Evolutionary conservation across 2,888 invertebrate genomes (phyloP).

Genomic region (Chydorus sphaericus): DNA sequence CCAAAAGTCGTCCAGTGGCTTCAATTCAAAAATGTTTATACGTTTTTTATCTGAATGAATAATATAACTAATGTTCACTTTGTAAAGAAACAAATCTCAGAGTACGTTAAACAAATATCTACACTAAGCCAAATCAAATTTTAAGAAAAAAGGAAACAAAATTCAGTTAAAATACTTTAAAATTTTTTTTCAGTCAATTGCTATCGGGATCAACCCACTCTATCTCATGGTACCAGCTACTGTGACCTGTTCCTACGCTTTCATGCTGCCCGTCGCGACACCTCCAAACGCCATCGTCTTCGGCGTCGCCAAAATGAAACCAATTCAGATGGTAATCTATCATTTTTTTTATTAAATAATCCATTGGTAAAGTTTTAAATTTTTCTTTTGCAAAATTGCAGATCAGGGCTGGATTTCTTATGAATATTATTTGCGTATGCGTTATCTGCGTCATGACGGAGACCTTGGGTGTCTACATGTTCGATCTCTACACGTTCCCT

Average conservation of each 20-base stretch:
- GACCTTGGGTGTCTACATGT: slow-evolving; percentile 56
- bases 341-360: background rate
- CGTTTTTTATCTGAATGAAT: no score
- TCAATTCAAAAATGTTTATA: no score
- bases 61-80: no score
- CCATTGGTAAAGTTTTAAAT: background rate
- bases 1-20: no score
- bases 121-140: no score
- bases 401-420: slow-evolving; percentile 60
- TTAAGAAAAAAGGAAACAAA: no score
- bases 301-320: slow-evolving; percentile 62
- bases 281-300: slow-evolving; percentile 90
- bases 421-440: slow-evolving; percentile 54
- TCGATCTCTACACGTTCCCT: slow-evolving; percentile 44
- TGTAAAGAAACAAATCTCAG: no score
- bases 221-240: slow-evolving; percentile 81
- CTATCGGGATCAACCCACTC: slow-evolving; percentile 61
- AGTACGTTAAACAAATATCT: no score
- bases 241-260: slow-evolving; percentile 71
- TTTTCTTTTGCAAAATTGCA: slow-evolving; percentile 24
- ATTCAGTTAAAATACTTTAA: no score
- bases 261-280: slow-evolving; percentile 80
- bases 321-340: slow-evolving; percentile 52
- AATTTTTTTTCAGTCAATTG: slow-evolving; percentile 42
- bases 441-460: slow-evolving; percentile 56